Evolutionary conservation across 1,140 invertebrate genomes (phyloP), one percentile per base, ranked within the genome.

Genomic region (Zelostemma sp.): DNA sequence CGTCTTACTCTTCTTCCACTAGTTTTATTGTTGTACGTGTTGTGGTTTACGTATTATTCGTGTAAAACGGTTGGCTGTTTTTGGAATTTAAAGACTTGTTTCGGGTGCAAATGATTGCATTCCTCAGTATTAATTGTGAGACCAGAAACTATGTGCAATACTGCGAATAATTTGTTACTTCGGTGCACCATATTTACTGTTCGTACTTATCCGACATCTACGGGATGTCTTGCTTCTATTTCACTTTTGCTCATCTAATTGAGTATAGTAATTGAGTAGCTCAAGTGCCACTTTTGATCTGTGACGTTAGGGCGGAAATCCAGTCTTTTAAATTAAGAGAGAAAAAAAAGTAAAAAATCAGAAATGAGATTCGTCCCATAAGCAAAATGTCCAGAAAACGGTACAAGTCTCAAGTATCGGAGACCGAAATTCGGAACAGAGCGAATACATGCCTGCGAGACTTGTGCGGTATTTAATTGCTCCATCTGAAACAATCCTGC

Each of bases 401-500:
- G 56, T 56, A 56, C 56, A 69, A 69, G 57, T 69, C 48, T 49
- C 16, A n/a, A n/a, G n/a, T n/a, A n/a, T n/a, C n/a, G n/a, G n/a
- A n/a, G n/a, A n/a, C n/a, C n/a, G n/a, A n/a, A n/a, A n/a, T n/a
- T n/a, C n/a, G n/a, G n/a, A n/a, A n/a, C n/a, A n/a, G n/a, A n/a
- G n/a, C n/a, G n/a, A n/a, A n/a, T n/a, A n/a, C n/a, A n/a, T n/a
- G n/a, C n/a, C n/a, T 19, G 25, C 43, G 17, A 3, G 25, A 54
- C 57, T 72, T 68, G 46, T 61, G 53, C 58, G 55, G 59, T 73
- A 50, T 75, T 72, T 66, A 55, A 61, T 72, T 74, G 66, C 72
- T 81, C 73, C 78, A 76, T 74, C 62, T 73, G 68, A 71, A 79
- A 77, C 82, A 80, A 80, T 85, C 80, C 80, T 85, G 80, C 82